A percentile compares a stretch with the other conserved stretches of the same genome.
Conservation (phyloP, 2,888 invertebrate species). For the Mongoloraphidia duomilia region DNA sequence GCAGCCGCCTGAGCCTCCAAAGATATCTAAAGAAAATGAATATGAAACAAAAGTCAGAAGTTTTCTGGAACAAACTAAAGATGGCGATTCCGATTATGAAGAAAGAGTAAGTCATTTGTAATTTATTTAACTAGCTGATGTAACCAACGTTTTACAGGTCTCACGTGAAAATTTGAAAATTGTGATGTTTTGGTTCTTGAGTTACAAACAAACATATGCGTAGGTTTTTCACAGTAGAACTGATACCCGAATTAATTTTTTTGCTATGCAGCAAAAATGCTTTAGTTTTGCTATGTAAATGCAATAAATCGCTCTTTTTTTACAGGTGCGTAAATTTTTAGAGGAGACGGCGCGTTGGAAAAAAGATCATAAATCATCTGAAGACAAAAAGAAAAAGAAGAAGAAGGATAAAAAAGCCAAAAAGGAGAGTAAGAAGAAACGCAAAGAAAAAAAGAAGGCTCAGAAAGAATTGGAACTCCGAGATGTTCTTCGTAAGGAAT, state of each 20-base stretch:
- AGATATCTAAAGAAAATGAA: conserved; percentile 39
- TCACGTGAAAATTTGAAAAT: conserved; percentile 1
- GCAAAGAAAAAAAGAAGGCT: conserved; percentile 58
- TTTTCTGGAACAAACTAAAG: conserved; percentile 64
- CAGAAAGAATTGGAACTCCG: conserved; percentile 48
- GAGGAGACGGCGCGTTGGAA: conserved; percentile 73
- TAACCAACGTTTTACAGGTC: not conserved
- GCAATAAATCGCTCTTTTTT: not conserved
- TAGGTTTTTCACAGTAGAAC: no score
- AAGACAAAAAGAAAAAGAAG: conserved; percentile 47
- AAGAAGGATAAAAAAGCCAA: conserved; percentile 42
- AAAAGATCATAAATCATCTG: conserved; percentile 46
- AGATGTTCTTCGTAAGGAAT: conserved; percentile 49
- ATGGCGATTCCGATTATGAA: conserved; percentile 69
- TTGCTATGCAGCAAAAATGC: not conserved
- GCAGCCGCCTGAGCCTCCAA: conserved; percentile 29
- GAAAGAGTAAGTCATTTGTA: conserved; percentile 35
- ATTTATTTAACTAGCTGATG: conserved; percentile 1
- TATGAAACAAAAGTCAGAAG: conserved; percentile 57
- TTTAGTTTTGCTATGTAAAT: not conserved
- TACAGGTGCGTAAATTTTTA: conserved; percentile 62
- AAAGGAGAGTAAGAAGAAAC: conserved; percentile 59
- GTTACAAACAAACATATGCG: no score
- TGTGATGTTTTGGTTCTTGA: no score
- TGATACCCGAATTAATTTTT: no score